Percentiles rank a stretch among this genome's conserved stretches.
These are phyloP conservation scores for Epirrhoe alternata DNA, from an alignment of 2,888 invertebrate species.

Conservation along the genomic window DNA sequence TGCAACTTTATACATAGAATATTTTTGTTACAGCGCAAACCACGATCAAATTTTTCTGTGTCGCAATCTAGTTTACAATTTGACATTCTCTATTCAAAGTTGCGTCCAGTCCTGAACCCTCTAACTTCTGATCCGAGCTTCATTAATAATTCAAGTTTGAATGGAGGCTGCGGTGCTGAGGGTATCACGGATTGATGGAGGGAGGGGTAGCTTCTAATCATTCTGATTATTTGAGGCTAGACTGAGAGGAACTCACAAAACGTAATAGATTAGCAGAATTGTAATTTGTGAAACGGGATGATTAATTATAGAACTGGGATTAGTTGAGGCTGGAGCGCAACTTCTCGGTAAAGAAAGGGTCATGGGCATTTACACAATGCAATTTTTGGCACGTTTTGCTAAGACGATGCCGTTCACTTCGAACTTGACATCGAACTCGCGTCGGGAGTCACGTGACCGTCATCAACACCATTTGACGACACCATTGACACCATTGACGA, in stretches of 20 bases:
- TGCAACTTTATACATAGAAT: too few relatives aligned
- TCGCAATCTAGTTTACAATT: too few relatives aligned
- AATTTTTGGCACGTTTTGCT: too few relatives aligned
- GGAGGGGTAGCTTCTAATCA: conserved; percentile 21
- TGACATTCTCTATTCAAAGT: not conserved
- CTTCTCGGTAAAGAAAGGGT: too few relatives aligned
- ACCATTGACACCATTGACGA: too few relatives aligned
- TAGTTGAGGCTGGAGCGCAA: not conserved
- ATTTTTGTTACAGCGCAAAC: too few relatives aligned
- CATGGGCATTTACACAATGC: too few relatives aligned
- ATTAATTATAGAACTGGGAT: not conserved
- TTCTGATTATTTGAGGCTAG: conserved; percentile 15
- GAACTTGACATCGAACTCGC: too few relatives aligned
- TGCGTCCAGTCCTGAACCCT: not conserved
- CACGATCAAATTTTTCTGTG: too few relatives aligned
- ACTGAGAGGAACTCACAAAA: not conserved
- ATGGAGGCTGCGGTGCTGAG: conserved; percentile 35
- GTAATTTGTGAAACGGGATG: not conserved
- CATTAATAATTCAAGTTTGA: conserved; percentile 46
- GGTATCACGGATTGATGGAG: conserved; percentile 25
- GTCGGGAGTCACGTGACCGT: too few relatives aligned
- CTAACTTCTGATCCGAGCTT: conserved; percentile 16
- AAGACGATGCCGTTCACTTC: too few relatives aligned
- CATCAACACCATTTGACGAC: too few relatives aligned
- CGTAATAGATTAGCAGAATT: not conserved